phyloP scores from a whole-genome alignment of 2,888 invertebrate species.

The Tenthredo distinguenda region DNA sequence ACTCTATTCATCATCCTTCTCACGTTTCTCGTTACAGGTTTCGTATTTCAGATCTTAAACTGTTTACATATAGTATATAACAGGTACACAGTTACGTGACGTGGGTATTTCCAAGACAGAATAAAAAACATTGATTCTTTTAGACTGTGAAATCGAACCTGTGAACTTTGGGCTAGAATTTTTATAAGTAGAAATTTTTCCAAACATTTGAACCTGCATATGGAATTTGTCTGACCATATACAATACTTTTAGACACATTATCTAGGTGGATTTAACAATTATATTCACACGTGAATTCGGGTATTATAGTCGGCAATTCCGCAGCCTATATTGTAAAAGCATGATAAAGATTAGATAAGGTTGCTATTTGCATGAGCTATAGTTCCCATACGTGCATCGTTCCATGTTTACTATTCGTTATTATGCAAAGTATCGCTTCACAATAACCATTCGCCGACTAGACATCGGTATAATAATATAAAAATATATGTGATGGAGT shows the following conservation, averaged over 20 bases:
- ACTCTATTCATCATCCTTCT: not conserved
- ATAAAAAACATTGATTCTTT: not conserved
- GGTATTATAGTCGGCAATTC: constrained; percentile 11
- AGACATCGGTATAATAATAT: not conserved
- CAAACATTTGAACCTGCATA: not conserved
- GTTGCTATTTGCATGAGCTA: constrained; percentile 43
- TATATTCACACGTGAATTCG: constrained; percentile 29
- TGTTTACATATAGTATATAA: not conserved
- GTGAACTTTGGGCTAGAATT: not conserved
- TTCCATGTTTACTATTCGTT: constrained; percentile 8
- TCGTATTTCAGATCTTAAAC: not conserved
- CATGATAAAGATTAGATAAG: constrained; percentile 43
- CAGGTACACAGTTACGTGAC: not conserved
- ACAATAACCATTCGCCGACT: not conserved
- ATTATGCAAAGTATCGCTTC: constrained; percentile 18
- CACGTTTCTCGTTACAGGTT: not conserved
- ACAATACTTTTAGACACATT: not conserved
- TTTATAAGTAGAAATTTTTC: no score
- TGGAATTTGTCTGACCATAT: not conserved
- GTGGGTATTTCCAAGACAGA: not conserved
- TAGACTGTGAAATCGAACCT: not conserved
- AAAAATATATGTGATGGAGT: not conserved
- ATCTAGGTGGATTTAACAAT: not conserved
- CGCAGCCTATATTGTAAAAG: constrained; percentile 22
- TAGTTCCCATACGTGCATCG: constrained; percentile 18